Base-by-base conservation (phyloP, 2,113 vertebrate species). In the Burhinus oedicnemus region DNA sequence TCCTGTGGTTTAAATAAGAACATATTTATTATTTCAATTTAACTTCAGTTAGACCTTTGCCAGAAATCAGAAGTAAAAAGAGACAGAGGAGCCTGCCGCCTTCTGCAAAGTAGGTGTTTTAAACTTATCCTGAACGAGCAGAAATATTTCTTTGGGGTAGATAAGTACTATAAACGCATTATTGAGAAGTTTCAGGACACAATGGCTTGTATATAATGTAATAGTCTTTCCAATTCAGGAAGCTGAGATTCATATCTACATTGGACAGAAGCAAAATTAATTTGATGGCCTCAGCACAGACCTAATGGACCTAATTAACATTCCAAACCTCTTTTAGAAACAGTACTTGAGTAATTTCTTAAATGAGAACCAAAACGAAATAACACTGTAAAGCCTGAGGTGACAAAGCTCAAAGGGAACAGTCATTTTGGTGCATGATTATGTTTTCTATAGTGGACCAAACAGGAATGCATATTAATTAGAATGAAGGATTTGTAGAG, bases 251-350 rank as follows among this genome's bases (percentile, higher is more conserved):
- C 6, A 0, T 89, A 95, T 89, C 92, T 74, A 77, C 83, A 51
- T 20, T 57, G 77, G 69, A 83, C 45, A 93, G 70, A 84, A 84
- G 74, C 5, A 91, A 93, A 95, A 95, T 93, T 91, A 95, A 95
- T 91, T 89, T 96, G 80, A 89, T 79, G 70, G 96, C 36, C 65
- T 96, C 40, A 19, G 86, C 44, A 57, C 11, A 89, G 83, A 91
- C 86, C 89, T 94, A 87, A 60, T 86, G 86, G 88, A 93, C 71
- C 58, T 87, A 82, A 95, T 97, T 92, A 96, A 93, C 40, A 96
- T 97, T 93, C 83, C 83, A 94, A 79, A 69, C 32, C 57, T 72
- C 80, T 90, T 85, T 72, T 57, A 91, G 95, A 95, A 95, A 68
- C 76, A 79, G 47, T 54, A 89, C 86, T 97, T 92, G 60, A 95